These are phyloP conservation scores for Macrobrachium rosenbergii DNA, from an alignment of 1,140 invertebrate species.

Conservation along the genomic window DNA sequence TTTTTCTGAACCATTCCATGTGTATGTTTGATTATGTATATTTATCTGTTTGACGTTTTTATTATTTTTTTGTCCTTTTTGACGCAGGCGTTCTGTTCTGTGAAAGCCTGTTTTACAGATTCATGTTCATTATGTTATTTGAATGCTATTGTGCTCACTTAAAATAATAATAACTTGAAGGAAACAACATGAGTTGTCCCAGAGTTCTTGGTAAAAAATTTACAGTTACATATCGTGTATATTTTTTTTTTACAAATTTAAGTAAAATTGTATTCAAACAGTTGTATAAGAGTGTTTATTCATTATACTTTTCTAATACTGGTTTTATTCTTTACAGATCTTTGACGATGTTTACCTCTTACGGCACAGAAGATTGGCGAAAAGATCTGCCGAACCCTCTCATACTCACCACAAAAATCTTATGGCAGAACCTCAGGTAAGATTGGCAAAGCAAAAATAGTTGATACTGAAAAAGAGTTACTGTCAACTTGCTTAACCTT, in stretches of 20 bases:
- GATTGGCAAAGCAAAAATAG: not conserved
- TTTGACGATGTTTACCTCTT: slow-evolving; percentile 81
- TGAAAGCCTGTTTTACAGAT: not conserved
- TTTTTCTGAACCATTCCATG: not conserved
- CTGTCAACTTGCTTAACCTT: no score
- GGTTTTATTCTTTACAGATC: slow-evolving; percentile 67
- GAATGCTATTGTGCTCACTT: no score
- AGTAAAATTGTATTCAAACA: not conserved
- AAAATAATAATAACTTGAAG: no score
- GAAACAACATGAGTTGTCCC: no score
- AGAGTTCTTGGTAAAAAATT: not conserved
- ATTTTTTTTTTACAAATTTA: no score
- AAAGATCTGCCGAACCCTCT: slow-evolving; percentile 81
- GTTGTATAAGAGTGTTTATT: not conserved
- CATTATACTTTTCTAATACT: not conserved
- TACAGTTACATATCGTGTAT: not conserved
- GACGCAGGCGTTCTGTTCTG: not conserved
- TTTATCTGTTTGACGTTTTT: not conserved
- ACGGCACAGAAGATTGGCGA: slow-evolving; percentile 80
- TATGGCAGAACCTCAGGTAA: slow-evolving; percentile 79
- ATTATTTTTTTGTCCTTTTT: not conserved
- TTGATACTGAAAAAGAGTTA: no score
- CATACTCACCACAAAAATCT: slow-evolving; percentile 76
- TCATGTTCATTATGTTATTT: not conserved
- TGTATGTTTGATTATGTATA: slow-evolving; percentile 10